Evolutionary conservation across 2,797 vertebrate genomes (phyloP).

Genomic region (Cuculus canorus): DNA sequence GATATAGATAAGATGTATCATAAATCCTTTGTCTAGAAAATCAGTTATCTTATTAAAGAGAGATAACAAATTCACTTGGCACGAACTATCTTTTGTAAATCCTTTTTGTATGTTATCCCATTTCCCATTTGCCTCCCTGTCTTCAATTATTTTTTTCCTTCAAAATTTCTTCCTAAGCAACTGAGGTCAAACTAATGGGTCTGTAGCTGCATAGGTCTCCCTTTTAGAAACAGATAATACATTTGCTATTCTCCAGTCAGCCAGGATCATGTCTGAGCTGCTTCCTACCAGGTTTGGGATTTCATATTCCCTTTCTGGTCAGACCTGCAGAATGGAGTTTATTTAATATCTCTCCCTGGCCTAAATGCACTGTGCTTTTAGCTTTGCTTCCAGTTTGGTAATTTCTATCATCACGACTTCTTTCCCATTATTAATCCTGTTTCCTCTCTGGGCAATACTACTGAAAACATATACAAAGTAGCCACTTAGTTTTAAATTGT

Average conservation of each 20-base stretch:
- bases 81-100: slow-evolving; percentile 51
- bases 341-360: not conserved
- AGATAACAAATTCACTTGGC: slow-evolving; percentile 46
- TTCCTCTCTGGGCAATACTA: not conserved
- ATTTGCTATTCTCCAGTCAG: slow-evolving; percentile 26
- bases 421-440: not conserved
- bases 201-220: slow-evolving; percentile 19
- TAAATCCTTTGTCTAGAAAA: slow-evolving; percentile 65
- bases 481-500: not conserved
- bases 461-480: not conserved
- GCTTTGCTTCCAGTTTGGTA: not conserved
- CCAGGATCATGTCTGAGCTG: not conserved
- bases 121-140: slow-evolving; percentile 46
- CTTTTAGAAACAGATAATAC: slow-evolving; percentile 14
- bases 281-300: slow-evolving; percentile 13
- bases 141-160: slow-evolving; percentile 56
- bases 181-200: slow-evolving; percentile 41
- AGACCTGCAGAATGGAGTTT: not conserved
- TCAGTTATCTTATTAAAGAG: slow-evolving; percentile 58
- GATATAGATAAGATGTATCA: slow-evolving; percentile 21
- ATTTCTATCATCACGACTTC: not conserved
- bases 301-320: slow-evolving; percentile 24
- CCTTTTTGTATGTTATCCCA: slow-evolving; percentile 53
- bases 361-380: not conserved
- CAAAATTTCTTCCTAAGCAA: slow-evolving; percentile 38